Conservation (phyloP, 2,113 vertebrate species). For the Clinocottus analis region DNA sequence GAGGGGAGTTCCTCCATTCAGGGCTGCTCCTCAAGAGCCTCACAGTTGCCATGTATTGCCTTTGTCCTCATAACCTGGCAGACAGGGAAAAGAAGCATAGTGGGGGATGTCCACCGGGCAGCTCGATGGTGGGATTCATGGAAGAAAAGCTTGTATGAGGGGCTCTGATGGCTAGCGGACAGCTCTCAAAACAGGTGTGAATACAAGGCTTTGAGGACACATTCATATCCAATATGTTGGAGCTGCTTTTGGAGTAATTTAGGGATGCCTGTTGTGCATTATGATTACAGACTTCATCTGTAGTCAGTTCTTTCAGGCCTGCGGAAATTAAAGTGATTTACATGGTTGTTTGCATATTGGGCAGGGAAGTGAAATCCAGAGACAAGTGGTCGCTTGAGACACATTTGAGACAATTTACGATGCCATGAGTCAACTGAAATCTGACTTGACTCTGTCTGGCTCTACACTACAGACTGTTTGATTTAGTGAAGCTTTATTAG, state of each 20-base stretch:
- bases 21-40: constrained; percentile 15
- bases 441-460: neutral
- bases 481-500: neutral
- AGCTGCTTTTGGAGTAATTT: neutral
- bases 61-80: constrained; percentile 14
- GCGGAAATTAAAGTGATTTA: constrained; percentile 13
- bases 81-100: neutral
- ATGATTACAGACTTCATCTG: constrained; percentile 11
- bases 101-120: neutral
- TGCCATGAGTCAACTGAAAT: constrained; percentile 20
- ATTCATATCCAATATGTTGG: neutral
- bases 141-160: constrained; percentile 7
- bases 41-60: constrained; percentile 24
- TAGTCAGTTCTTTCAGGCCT: constrained; percentile 1
- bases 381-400: constrained; percentile 45
- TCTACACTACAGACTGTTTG: neutral
- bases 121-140: neutral
- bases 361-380: constrained; percentile 37
- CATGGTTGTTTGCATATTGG: constrained; percentile 31
- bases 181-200: neutral
- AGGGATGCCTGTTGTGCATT: neutral
- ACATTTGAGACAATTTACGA: constrained; percentile 25
- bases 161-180: constrained; percentile 15
- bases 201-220: neutral
- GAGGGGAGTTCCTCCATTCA: constrained; percentile 31